Conservation (phyloP, 2,113 vertebrate genomes). For the Planiliza haematocheilus region DNA sequence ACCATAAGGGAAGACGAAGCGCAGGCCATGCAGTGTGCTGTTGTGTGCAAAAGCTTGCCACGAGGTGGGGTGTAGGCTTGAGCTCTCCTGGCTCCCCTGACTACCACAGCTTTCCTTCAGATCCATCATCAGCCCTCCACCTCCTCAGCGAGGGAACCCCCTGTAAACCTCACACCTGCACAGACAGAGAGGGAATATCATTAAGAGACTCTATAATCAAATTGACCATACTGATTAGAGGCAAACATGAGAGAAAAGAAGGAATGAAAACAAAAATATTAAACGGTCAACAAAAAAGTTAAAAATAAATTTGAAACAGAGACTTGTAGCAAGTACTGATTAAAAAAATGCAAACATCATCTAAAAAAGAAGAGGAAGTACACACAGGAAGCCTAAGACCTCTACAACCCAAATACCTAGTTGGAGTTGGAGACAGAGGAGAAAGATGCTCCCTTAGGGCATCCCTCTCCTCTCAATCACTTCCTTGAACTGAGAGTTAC, state of each 20-base stretch:
- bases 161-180: constrained; percentile 65
- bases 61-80: constrained; percentile 89
- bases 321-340: not conserved
- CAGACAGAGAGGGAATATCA: constrained; percentile 27
- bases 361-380: constrained; percentile 15
- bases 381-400: constrained; percentile 6
- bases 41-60: constrained; percentile 93
- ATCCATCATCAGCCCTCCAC: constrained; percentile 87
- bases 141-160: constrained; percentile 62
- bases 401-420: constrained; percentile 32
- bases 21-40: constrained; percentile 95
- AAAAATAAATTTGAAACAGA: constrained; percentile 18
- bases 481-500: constrained; percentile 63
- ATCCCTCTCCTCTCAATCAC: constrained; percentile 75
- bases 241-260: not conserved
- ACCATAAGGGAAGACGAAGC: constrained; percentile 92
- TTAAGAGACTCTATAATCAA: constrained; percentile 7
- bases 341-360: not conserved
- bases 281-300: too few relatives aligned
- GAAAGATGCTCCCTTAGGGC: constrained; percentile 58
- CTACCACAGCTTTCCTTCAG: constrained; percentile 93
- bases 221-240: not conserved
- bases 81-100: constrained; percentile 87
- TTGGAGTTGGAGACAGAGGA: constrained; percentile 39
- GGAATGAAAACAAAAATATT: not conserved